Base-by-base conservation (phyloP, 1,140 invertebrate species). In the Eumeta japonica region DNA sequence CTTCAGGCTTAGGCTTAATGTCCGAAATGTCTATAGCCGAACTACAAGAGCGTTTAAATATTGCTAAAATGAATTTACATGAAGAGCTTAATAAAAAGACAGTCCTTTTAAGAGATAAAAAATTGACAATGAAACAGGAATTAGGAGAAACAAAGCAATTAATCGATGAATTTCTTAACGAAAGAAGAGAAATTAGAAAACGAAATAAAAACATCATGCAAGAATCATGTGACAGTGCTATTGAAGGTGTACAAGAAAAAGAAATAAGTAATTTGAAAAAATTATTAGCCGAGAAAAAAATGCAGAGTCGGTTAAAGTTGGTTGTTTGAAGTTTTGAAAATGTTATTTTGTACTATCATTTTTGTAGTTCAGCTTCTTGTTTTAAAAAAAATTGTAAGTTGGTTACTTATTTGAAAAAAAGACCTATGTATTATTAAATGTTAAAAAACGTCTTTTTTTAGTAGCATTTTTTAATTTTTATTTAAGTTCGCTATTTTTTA, bases 11-110 rank as follows among this genome's bases (percentile, higher is more conserved):
- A 10, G 79, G 79, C 9, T 62, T 81, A 13, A 46, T 81, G 31
- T 78, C 78, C 55, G 79, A 81, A 65, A 81, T 81, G 80, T 81
- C 79, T 3, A 70, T 81, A 27, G 75, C 67, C 11, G 79, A 81
- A 54, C 48, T 81, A 28, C 71, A 78, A 46, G 77, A 81, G 50
- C 54, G 77, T 17, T 46, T 81, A 16, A 47, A 29, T 31, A 39
- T 68, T 14, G 58, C 78, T 29, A 78, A 76, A 58, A 65, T 77
- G 10, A 52, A 61, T 17, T 53, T 80, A 41, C 52, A 75, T 29
- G 63, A 77, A 38, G 75, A 81, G 54, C 39, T 81, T 18, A 66
- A 79, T 43, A 56, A 52, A 20, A 76, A 75, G 46, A 74, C 55
- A 33, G 46, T 50, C 31, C 10, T 40, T 7, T 70, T 74, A 9